Percentiles rank a stretch among this genome's conserved stretches.
Conservation (phyloP, 2,888 invertebrate species). For the Drosophila longiperda region DNA sequence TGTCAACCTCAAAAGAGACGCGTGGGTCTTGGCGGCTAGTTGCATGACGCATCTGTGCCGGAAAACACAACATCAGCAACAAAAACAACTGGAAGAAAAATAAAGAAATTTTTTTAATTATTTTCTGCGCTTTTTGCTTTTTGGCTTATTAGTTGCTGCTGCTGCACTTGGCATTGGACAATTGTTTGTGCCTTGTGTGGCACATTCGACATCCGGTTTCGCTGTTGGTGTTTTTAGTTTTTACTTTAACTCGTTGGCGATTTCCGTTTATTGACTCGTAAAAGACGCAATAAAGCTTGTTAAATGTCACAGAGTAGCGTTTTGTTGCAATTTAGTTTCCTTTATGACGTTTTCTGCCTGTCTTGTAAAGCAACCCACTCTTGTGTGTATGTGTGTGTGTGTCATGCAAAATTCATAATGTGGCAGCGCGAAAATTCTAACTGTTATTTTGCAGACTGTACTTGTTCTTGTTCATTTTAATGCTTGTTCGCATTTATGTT, state of each 20-base stretch:
- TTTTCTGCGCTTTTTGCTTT: constrained; percentile 41
- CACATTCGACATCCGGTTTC: constrained; percentile 74
- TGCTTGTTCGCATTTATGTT: background rate
- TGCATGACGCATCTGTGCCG: constrained; percentile 53
- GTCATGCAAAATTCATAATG: constrained; percentile 2
- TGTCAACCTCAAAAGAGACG: constrained; percentile 62
- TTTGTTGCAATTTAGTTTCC: constrained; percentile 48
- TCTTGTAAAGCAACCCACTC: constrained; percentile 31
- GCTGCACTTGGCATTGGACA: constrained; percentile 72
- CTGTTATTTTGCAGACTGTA: background rate
- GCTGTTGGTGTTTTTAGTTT: constrained; percentile 31
- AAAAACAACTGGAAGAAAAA: constrained; percentile 12
- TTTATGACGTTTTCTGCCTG: constrained; percentile 25
- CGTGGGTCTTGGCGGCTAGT: constrained; percentile 34
- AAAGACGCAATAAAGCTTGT: constrained; percentile 54
- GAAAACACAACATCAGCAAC: constrained; percentile 8
- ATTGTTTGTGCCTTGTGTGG: constrained; percentile 54
- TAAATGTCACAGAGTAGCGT: constrained; percentile 54
- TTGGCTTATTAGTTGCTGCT: constrained; percentile 51
- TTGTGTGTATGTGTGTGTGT: constrained; percentile 11
- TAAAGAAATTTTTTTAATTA: constrained; percentile 27
- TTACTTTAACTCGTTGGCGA: constrained; percentile 42
- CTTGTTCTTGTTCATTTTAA: background rate
- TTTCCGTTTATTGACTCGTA: constrained; percentile 73
- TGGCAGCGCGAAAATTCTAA: background rate